These are phyloP conservation scores for Karalla daura DNA, from an alignment of 2,797 vertebrate species.

Conservation along the genomic window DNA sequence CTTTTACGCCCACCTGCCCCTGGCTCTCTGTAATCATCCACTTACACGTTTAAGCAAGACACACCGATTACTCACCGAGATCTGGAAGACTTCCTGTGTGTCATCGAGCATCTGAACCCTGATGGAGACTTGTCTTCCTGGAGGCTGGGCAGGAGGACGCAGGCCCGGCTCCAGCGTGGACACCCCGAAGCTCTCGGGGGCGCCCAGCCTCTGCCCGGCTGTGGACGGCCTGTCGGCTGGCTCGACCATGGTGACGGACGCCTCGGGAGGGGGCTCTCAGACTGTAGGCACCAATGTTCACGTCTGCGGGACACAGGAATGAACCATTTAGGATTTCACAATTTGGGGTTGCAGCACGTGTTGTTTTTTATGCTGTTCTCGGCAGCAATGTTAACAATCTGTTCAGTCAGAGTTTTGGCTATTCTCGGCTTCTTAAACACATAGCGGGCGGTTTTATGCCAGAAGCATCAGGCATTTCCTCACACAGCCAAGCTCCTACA, in stretches of 20 bases:
- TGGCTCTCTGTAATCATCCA: background rate
- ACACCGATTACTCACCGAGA: constrained; percentile 86
- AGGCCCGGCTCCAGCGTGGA: constrained; percentile 95
- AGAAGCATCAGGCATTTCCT: constrained; percentile 8
- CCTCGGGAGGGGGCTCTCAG: constrained; percentile 8
- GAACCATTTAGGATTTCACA: background rate
- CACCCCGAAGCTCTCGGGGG: constrained; percentile 92
- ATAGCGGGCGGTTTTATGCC: constrained; percentile 18
- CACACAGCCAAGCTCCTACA: background rate
- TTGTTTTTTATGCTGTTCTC: constrained; percentile 12
- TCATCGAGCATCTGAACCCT: constrained; percentile 96
- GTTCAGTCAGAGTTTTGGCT: constrained; percentile 33
- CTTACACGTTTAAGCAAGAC: too few species aligned
- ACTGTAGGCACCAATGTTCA: constrained; percentile 45
- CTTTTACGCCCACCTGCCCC: background rate
- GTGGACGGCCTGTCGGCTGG: constrained; percentile 88
- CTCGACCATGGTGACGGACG: constrained; percentile 87
- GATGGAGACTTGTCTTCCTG: constrained; percentile 89
- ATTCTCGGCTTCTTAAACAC: constrained; percentile 44
- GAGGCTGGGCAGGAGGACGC: constrained; percentile 85
- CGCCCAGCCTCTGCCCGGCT: constrained; percentile 91
- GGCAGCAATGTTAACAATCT: constrained; percentile 13
- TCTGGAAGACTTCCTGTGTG: constrained; percentile 93
- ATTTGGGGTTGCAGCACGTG: constrained; percentile 11
- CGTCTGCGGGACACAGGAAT: constrained; percentile 44